Percentiles rank a stretch among this genome's conserved stretches.
Conservation (phyloP, 2,888 invertebrate genomes). For the Napeogenes sylphis region DNA sequence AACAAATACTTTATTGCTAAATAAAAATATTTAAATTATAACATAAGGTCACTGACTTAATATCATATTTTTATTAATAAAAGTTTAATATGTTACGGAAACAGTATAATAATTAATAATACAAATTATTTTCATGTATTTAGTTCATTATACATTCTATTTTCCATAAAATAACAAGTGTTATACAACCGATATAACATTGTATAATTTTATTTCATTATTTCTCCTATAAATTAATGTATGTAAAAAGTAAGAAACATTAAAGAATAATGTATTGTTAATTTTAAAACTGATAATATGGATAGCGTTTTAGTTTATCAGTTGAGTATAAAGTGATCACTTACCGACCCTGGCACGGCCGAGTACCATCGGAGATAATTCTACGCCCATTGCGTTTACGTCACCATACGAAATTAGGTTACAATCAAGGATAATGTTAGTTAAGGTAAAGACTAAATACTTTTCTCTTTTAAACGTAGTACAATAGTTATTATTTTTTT, state of each 20-base stretch:
- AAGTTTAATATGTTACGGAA: too few species aligned
- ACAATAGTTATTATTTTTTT: neutral
- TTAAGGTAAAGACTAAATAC: slow-evolving; percentile 11
- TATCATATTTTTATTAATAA: neutral
- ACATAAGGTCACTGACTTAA: slow-evolving; percentile 23
- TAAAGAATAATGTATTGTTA: too few species aligned
- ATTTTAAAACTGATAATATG: neutral
- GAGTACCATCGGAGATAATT: slow-evolving; percentile 59
- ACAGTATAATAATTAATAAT: too few species aligned
- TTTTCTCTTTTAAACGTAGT: slow-evolving; percentile 20
- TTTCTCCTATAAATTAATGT: too few species aligned
- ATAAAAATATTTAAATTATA: slow-evolving; percentile 42
- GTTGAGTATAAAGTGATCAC: slow-evolving; percentile 51
- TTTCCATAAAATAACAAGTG: too few species aligned
- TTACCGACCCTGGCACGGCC: slow-evolving; percentile 58
- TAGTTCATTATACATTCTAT: too few species aligned
- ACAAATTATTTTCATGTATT: too few species aligned
- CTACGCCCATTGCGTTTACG: slow-evolving; percentile 51
- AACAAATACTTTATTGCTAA: slow-evolving; percentile 58
- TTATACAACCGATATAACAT: too few species aligned
- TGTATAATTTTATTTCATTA: too few species aligned
- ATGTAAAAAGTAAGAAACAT: too few species aligned
- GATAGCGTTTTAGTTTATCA: slow-evolving; percentile 56
- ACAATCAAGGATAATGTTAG: slow-evolving; percentile 30
- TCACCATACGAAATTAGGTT: slow-evolving; percentile 31